Evolutionary conservation across 1,140 invertebrate genomes (phyloP).

Genomic region (Spodoptera frugiperda): DNA sequence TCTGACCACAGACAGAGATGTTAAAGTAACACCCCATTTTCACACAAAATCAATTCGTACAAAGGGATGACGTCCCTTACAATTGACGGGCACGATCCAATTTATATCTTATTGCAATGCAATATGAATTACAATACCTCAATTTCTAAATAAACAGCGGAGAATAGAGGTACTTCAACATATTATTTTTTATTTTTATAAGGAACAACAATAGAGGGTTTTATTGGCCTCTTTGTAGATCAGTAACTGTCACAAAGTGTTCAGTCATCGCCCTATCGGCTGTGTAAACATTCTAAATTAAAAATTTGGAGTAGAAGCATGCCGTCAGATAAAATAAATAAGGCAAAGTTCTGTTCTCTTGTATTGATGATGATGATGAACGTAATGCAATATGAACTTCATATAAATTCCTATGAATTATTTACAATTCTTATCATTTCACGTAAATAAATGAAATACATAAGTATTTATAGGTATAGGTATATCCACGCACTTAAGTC

Average conservation of each 20-base stretch:
- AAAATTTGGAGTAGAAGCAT: constrained; percentile 54
- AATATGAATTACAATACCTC: constrained; percentile 4
- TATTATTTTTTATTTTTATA: constrained; percentile 75
- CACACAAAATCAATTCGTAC: constrained; percentile 64
- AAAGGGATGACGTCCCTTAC: constrained; percentile 55
- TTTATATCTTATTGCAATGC: constrained; percentile 47
- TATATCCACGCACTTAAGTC: no score
- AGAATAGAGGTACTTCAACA: constrained; percentile 44
- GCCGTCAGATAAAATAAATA: constrained; percentile 23
- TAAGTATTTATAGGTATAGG: no score
- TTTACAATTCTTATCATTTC: no score
- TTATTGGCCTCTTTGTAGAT: constrained; percentile 83
- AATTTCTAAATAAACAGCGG: neutral
- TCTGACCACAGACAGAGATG: constrained; percentile 60
- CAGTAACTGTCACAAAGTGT: constrained; percentile 76
- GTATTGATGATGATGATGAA: neutral
- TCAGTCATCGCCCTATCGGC: constrained; percentile 75
- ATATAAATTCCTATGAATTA: no score
- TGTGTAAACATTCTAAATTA: constrained; percentile 77
- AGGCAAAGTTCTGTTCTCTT: neutral
- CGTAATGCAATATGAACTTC: neutral
- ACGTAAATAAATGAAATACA: no score
- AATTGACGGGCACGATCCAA: constrained; percentile 5
- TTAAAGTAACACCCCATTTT: constrained; percentile 58
- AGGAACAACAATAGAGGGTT: constrained; percentile 73